These are phyloP conservation scores for Megaleporinus macrocephalus DNA, from an alignment of 2,113 vertebrate genomes.

Conservation along the genomic window DNA sequence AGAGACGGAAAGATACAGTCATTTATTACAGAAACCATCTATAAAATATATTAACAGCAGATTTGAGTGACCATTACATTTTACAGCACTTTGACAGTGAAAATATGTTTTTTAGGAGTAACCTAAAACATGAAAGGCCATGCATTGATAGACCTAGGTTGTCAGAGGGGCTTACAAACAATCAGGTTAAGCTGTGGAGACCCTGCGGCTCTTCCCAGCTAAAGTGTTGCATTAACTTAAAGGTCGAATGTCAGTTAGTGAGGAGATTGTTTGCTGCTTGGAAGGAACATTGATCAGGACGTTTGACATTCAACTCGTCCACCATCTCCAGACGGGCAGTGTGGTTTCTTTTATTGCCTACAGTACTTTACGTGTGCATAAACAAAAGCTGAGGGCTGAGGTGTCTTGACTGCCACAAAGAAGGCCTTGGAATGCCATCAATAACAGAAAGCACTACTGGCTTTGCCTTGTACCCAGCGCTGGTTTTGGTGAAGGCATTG, in stretches of 20 bases:
- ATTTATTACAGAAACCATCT: too few species aligned
- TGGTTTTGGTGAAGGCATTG: neutral
- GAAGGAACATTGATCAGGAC: conserved; percentile 17
- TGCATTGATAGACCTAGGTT: neutral
- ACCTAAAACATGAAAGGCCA: too few species aligned
- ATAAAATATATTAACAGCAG: too few species aligned
- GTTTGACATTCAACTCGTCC: conserved; percentile 22
- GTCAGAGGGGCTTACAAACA: neutral
- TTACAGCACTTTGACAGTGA: neutral
- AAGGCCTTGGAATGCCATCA: neutral
- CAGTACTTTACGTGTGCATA: neutral
- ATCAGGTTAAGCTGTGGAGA: conserved; percentile 2
- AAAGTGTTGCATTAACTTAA: neutral
- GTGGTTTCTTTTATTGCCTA: neutral
- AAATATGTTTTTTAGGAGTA: too few species aligned
- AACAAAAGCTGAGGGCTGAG: neutral
- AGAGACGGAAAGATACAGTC: too few species aligned
- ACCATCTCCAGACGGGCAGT: neutral
- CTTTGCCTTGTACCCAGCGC: neutral
- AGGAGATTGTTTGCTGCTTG: conserved; percentile 12
- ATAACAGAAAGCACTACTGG: neutral
- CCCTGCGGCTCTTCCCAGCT: neutral
- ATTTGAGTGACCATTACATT: too few species aligned
- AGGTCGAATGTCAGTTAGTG: conserved; percentile 31
- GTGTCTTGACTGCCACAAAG: neutral